Conservation (phyloP, 2,113 vertebrate species). For the Phainopepla nitens region DNA sequence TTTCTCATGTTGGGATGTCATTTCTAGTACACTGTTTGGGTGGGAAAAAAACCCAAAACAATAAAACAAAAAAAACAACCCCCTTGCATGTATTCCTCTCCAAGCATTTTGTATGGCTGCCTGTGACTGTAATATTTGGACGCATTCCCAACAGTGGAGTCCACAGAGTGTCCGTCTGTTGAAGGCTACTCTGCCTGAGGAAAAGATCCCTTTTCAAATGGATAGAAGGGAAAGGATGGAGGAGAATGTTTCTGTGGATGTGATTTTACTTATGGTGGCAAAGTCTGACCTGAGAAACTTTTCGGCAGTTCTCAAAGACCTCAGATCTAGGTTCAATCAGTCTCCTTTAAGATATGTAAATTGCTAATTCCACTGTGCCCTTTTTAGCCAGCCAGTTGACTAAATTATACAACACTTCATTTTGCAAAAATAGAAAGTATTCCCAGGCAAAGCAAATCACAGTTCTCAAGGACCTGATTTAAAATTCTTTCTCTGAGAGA, state of each 20-base stretch:
- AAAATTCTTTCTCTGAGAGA: not conserved
- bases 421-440: constrained; percentile 1
- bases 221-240: not conserved
- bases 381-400: not conserved
- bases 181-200: not conserved
- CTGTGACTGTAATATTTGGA: not conserved
- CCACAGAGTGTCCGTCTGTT: rapidly evolving
- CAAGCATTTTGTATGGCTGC: not conserved
- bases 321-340: not conserved
- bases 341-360: not conserved
- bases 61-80: not conserved
- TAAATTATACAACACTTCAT: not conserved
- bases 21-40: not conserved
- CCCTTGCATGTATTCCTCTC: not conserved
- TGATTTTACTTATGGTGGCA: not conserved
- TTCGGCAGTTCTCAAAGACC: not conserved
- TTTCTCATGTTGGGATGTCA: not conserved
- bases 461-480: not conserved
- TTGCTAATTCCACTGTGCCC: not conserved
- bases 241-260: not conserved
- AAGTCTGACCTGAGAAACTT: not conserved
- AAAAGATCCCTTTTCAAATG: not conserved
- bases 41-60: not conserved
- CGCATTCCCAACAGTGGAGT: not conserved
- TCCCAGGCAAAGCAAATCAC: not conserved